Evolutionary conservation across 2,797 vertebrate species (phyloP).

Genomic region (Propithecus perrieri): DNA sequence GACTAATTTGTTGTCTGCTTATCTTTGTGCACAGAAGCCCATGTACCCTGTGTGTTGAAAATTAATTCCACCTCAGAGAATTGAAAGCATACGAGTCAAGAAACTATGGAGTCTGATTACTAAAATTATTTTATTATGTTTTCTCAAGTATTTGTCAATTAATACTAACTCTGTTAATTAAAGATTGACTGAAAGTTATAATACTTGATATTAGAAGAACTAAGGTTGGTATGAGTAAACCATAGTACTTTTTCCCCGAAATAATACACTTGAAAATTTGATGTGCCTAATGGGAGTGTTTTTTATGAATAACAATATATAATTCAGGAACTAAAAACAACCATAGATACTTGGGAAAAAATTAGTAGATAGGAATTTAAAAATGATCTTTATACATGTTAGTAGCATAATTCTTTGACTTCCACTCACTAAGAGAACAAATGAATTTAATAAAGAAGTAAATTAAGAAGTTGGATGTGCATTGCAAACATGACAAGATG

Average conservation of each 20-base stretch:
- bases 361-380: not conserved
- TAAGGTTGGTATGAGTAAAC: not conserved
- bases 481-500: slow-evolving; percentile 2
- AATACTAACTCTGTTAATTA: not conserved
- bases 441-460: slow-evolving; percentile 21
- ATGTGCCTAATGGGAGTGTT: not conserved
- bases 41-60: not conserved
- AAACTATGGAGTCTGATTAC: not conserved
- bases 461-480: slow-evolving; percentile 4
- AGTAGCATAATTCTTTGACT: not conserved
- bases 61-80: not conserved
- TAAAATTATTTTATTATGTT: not conserved
- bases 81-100: not conserved
- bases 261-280: not conserved
- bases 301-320: not conserved
- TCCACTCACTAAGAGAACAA: not conserved
- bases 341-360: not conserved
- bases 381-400: not conserved
- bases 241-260: not conserved
- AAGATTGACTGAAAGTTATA: not conserved
- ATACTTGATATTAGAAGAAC: not conserved
- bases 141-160: not conserved
- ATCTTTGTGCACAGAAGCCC: not conserved
- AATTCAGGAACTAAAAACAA: not conserved
- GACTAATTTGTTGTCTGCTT: not conserved